Base-by-base conservation (phyloP, 2,113 vertebrate species). In the Naja naja region DNA sequence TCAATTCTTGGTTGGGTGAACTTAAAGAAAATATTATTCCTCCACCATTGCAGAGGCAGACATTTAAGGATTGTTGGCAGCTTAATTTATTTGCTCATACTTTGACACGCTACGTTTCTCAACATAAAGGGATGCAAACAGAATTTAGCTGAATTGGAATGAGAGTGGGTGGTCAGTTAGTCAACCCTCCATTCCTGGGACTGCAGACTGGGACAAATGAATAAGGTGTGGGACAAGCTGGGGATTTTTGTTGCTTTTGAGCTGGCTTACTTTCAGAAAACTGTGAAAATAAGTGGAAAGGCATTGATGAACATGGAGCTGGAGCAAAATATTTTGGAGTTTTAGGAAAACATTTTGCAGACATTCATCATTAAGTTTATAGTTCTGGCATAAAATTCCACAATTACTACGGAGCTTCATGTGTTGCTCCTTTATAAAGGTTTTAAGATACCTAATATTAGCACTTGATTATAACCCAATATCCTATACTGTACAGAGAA, bases 41-140 rank as follows among this genome's bases (percentile, higher is more conserved):
- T 92, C 47, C 69, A 95, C n/a, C 92, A 95, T 95, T 89, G 85
- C n/a, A 93, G 74, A 58, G 93, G 53, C 69, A 95, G 52, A 58
- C 91, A 81, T 89, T 93, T 69, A 43, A 90, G 54, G 52, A 69
- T 94, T 92, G 90, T 87, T 97, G 95, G 89, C 93, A 95, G 14
- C 53, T 94, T 93, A 27, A 89, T 4, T 94, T 91, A 74, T 89
- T 95, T 95, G 81, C 95, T 95, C 11, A 54, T 91, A 90, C 20
- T 94, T 96, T 95, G 85, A 94, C 90, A 94, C 30, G 92, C 87
- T 94, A 25, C 85, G 49, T 95, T 96, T 95, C 64, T 95, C 90
- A 90, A 89, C 22, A 88, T n/a, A 91, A 94, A 94, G 14, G 52
- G 93, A 45, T 60, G 87, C 74, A 95, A 94, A 87, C 9, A 90